Percentiles rank a stretch among this genome's conserved stretches.
These are phyloP conservation scores for Microtus oregoni DNA, from an alignment of 2,113 vertebrate species.

Conservation along the genomic window DNA sequence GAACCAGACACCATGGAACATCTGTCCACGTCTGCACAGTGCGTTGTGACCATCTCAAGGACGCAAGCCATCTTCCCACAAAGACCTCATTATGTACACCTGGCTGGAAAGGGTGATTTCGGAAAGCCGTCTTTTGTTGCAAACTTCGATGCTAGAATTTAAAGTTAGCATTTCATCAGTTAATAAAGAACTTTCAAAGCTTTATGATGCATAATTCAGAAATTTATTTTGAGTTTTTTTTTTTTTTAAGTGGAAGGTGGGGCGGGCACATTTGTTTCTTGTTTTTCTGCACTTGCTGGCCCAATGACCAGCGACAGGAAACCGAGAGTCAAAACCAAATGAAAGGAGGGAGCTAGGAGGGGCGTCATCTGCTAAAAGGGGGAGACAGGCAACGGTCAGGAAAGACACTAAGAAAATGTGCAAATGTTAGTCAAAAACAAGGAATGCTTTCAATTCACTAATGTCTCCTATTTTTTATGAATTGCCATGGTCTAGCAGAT, in stretches of 20 bases:
- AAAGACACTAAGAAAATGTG: slow-evolving; percentile 76
- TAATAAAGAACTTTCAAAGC: slow-evolving; percentile 73
- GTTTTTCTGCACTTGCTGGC: slow-evolving; percentile 73
- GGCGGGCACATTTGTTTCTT: slow-evolving; percentile 71
- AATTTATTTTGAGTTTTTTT: slow-evolving; percentile 79
- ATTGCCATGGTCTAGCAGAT: slow-evolving; percentile 72
- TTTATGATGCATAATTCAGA: slow-evolving; percentile 65
- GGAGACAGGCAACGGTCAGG: slow-evolving; percentile 46
- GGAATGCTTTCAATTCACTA: slow-evolving; percentile 84
- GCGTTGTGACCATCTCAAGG: slow-evolving; percentile 64
- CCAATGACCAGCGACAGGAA: slow-evolving; percentile 67
- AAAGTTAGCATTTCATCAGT: slow-evolving; percentile 17
- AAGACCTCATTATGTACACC: slow-evolving; percentile 78
- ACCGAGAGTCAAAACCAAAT: slow-evolving; percentile 65
- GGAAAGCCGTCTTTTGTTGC: slow-evolving; percentile 70
- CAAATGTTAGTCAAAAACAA: slow-evolving; percentile 82
- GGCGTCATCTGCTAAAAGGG: slow-evolving; percentile 68
- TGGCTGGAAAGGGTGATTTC: slow-evolving; percentile 76
- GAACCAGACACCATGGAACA: slow-evolving; percentile 55
- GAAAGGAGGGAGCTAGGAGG: slow-evolving; percentile 62
- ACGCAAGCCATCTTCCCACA: slow-evolving; percentile 78
- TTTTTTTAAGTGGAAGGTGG: slow-evolving; percentile 48
- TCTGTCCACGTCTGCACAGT: slow-evolving; percentile 66
- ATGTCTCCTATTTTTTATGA: slow-evolving; percentile 75
- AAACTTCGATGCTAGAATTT: slow-evolving; percentile 60